These are phyloP conservation scores for Emys orbicularis DNA, from an alignment of 2,797 vertebrate genomes.

Conservation along the genomic window DNA sequence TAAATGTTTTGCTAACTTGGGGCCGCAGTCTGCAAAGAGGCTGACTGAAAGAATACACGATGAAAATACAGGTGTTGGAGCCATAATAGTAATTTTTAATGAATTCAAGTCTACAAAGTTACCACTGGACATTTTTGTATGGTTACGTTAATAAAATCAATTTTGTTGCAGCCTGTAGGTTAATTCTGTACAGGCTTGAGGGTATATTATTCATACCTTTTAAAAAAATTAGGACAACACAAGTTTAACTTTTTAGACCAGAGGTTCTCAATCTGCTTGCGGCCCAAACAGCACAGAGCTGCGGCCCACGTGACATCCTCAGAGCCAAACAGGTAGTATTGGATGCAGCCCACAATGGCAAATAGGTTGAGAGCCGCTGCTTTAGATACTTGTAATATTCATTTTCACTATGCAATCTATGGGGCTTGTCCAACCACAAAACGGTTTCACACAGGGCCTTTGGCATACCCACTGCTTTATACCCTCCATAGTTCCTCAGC, in stretches of 20 bases:
- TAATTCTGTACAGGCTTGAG: rapidly evolving
- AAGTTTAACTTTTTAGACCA: background rate
- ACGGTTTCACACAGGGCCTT: background rate
- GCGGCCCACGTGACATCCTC: no score
- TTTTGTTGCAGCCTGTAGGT: background rate
- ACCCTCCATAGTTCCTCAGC: background rate
- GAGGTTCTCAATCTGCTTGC: background rate
- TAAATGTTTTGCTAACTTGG: background rate
- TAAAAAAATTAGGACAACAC: background rate
- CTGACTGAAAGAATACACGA: background rate
- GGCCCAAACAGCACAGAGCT: no score
- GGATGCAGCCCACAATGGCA: no score
- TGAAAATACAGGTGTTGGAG: background rate
- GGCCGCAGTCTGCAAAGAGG: background rate
- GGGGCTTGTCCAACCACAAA: background rate
- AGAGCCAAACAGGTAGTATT: no score
- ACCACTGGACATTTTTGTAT: background rate
- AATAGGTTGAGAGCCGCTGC: no score
- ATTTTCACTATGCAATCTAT: background rate
- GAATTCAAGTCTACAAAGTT: background rate
- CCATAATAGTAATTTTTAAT: background rate
- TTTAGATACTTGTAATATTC: background rate
- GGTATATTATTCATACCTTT: background rate
- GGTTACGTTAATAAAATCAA: background rate
- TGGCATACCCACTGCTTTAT: background rate